Evolutionary conservation across 2,797 vertebrate genomes (phyloP).

Genomic region (Epinephelus coioides): DNA sequence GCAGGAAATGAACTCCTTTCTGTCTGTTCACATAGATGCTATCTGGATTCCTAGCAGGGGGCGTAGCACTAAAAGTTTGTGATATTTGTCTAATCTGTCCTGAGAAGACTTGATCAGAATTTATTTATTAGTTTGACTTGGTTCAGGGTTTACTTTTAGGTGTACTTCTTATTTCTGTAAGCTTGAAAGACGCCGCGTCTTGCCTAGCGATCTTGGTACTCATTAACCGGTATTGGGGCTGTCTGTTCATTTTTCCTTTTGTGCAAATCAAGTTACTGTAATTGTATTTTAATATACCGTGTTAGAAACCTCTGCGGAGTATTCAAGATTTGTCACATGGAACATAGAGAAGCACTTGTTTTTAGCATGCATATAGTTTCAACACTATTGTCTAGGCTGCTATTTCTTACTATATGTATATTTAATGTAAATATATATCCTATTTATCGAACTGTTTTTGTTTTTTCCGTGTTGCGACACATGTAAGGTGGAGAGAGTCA

Average conservation of each 20-base stretch:
- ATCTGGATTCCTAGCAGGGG: conserved; percentile 61
- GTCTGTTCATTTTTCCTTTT: conserved; percentile 71
- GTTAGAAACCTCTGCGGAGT: conserved; percentile 74
- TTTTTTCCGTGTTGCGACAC: conserved; percentile 69
- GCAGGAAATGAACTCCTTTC: conserved; percentile 19
- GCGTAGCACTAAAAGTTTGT: conserved; percentile 80
- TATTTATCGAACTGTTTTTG: conserved; percentile 83
- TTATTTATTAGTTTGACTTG: conserved; percentile 89
- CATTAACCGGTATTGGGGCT: conserved; percentile 78
- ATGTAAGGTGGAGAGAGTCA: conserved; percentile 59
- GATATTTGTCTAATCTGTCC: conserved; percentile 86
- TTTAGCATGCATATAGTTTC: conserved; percentile 87
- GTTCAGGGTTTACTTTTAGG: conserved; percentile 87
- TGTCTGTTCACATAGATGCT: conserved; percentile 56
- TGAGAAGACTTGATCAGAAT: conserved; percentile 91
- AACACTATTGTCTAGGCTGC: conserved; percentile 91
- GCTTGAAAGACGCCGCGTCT: conserved; percentile 71
- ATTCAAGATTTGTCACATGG: conserved; percentile 81
- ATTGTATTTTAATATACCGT: conserved; percentile 77
- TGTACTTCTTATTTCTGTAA: conserved; percentile 71
- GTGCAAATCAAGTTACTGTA: conserved; percentile 86
- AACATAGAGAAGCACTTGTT: conserved; percentile 89
- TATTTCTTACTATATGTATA: conserved; percentile 90
- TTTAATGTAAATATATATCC: conserved; percentile 90
- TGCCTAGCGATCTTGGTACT: conserved; percentile 81